phyloP scores from a whole-genome alignment of 37 sponge, comb jelly and placozoan species.

The Halisarca cf. caerulea region DNA sequence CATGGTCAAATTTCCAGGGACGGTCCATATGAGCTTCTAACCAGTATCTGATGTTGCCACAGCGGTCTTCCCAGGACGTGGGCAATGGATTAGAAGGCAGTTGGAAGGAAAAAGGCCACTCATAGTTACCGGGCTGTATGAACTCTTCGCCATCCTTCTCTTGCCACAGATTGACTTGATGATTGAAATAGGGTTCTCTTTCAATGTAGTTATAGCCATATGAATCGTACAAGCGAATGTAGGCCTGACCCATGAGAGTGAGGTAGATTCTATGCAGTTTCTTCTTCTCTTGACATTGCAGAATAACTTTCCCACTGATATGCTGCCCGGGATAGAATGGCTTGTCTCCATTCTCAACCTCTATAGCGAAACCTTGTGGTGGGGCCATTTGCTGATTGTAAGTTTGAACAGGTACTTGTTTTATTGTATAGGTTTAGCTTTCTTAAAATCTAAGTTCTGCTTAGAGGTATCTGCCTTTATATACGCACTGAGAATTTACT shows the following conservation, averaged over 20 bases:
- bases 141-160: not conserved
- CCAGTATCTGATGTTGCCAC: conserved; percentile 55
- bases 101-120: conserved; percentile 38
- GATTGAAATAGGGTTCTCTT: not conserved
- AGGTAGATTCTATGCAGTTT: conserved; percentile 13
- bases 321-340: conserved; percentile 35
- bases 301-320: conserved; percentile 8
- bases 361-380: conserved; percentile 5
- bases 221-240: conserved; percentile 40
- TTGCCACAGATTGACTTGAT: conserved; percentile 12
- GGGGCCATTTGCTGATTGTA: conserved; percentile 22
- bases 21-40: conserved; percentile 45
- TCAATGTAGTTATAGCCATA: conserved; percentile 37
- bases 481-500: too few species aligned
- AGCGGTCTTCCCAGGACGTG: conserved; percentile 5
- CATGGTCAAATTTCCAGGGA: conserved; percentile 49
- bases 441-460: too few species aligned
- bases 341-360: not conserved
- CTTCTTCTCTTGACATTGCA: not conserved
- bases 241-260: conserved; percentile 11
- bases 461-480: too few species aligned
- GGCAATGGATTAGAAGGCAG: conserved; percentile 33
- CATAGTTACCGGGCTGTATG: conserved; percentile 36
- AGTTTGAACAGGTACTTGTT: too few species aligned
- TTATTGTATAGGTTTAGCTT: too few species aligned